These are phyloP conservation scores for Anhinga rufa DNA, from an alignment of 2,113 vertebrate species.

Conservation along the genomic window DNA sequence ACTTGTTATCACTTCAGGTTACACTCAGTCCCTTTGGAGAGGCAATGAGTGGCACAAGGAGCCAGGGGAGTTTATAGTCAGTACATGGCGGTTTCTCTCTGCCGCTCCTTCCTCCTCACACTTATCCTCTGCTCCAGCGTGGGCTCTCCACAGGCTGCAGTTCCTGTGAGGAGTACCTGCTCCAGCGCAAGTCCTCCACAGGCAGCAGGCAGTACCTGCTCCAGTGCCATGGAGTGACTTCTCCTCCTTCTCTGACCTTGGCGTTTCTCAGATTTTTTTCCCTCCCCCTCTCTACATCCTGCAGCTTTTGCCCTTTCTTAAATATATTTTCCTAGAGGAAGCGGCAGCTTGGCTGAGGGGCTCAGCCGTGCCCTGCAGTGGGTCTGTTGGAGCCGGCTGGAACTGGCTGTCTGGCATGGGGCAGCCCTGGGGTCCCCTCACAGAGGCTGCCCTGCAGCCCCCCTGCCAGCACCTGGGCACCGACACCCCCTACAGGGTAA, in stretches of 20 bases:
- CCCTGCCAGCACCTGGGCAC: neutral
- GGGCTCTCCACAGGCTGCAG: neutral
- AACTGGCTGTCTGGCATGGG: no score
- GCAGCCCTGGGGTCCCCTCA: neutral
- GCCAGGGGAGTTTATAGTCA: neutral
- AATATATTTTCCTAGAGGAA: neutral
- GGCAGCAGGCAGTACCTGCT: neutral
- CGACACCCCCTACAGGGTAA: neutral
- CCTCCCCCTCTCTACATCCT: neutral
- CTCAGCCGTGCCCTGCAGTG: neutral
- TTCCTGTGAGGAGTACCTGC: neutral
- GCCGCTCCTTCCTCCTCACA: neutral
- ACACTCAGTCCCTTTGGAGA: neutral
- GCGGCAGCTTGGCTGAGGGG: neutral
- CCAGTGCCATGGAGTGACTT: neutral
- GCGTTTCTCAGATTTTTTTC: neutral
- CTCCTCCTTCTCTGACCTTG: neutral
- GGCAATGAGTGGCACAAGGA: no score
- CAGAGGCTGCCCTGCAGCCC: neutral
- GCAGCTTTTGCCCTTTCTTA: neutral
- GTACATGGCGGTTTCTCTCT: neutral
- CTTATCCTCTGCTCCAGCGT: fast-evolving
- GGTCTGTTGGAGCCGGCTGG: no score
- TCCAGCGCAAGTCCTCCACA: neutral
- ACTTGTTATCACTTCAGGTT: fast-evolving